Conservation (phyloP, 92 coral and sea anemone species). For the Epizoanthus illoricatus region DNA sequence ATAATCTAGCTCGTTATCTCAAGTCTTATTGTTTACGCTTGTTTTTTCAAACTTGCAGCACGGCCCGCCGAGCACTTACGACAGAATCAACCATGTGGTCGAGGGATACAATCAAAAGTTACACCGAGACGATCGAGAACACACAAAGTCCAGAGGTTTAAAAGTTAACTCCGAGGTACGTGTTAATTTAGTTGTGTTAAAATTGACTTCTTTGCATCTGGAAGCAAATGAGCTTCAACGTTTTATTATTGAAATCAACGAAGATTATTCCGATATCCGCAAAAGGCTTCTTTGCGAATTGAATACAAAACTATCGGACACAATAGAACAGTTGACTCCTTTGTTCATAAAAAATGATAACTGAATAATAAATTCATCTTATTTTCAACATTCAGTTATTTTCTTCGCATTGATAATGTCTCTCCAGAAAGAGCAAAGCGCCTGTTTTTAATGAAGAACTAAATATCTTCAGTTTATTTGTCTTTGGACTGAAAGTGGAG, state of each 20-base stretch:
- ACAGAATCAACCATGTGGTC: conserved; percentile 84
- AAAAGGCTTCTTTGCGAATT: conserved; percentile 2
- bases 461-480: no score
- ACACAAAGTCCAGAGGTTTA: conserved; percentile 92
- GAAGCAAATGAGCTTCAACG: background rate
- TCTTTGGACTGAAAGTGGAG: no score
- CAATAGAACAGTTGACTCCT: conserved; percentile 10
- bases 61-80: conserved; percentile 79
- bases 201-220: background rate
- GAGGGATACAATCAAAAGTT: conserved; percentile 93
- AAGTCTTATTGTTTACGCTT: background rate
- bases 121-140: conserved; percentile 95
- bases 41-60: conserved; percentile 58
- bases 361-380: background rate
- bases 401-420: no score
- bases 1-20: background rate
- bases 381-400: background rate
- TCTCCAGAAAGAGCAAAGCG: no score
- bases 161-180: conserved; percentile 85
- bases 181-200: background rate
- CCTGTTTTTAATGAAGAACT: no score
- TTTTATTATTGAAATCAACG: background rate
- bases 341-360: conserved; percentile 4
- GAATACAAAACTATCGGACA: background rate
- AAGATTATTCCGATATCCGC: conserved; percentile 26